Evolutionary conservation across 1,140 invertebrate genomes (phyloP).

Genomic region (Tetramorium simillimum): DNA sequence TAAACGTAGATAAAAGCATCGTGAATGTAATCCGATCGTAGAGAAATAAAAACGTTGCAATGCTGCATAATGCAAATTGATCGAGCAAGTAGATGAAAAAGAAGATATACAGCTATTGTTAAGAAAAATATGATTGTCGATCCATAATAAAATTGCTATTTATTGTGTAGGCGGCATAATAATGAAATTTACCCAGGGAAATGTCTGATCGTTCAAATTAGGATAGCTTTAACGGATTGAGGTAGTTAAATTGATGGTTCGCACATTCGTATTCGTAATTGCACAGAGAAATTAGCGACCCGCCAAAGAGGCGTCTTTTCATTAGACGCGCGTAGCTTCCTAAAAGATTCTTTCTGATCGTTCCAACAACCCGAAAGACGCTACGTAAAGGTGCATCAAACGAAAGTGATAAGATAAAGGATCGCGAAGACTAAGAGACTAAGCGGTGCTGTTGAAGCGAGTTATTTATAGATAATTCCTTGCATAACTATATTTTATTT

Average conservation of each 20-base stretch:
- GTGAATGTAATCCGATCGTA: conserved; percentile 1
- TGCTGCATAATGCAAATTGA: neutral
- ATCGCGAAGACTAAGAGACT: neutral
- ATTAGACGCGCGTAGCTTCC: conserved; percentile 22
- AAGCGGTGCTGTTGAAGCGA: neutral
- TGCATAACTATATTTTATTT: neutral
- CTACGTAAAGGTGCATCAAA: conserved; percentile 27
- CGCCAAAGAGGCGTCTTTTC: neutral
- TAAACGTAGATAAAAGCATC: neutral
- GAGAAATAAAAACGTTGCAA: neutral
- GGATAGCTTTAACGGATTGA: neutral
- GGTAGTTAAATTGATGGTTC: neutral
- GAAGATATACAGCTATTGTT: neutral
- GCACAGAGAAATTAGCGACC: neutral
- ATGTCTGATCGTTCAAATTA: neutral
- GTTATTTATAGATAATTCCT: conserved; percentile 4
- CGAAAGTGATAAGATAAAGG: conserved; percentile 28
- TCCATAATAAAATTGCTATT: neutral
- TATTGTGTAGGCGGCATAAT: neutral
- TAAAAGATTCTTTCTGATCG: conserved; percentile 11
- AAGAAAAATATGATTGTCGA: neutral
- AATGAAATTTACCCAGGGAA: neutral
- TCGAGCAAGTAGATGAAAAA: neutral
- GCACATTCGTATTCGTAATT: neutral
- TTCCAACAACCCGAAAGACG: neutral